Evolutionary conservation across 2,113 vertebrate species (phyloP), one percentile per base, ranked within the genome.

Genomic region (Myxocyprinus asiaticus): DNA sequence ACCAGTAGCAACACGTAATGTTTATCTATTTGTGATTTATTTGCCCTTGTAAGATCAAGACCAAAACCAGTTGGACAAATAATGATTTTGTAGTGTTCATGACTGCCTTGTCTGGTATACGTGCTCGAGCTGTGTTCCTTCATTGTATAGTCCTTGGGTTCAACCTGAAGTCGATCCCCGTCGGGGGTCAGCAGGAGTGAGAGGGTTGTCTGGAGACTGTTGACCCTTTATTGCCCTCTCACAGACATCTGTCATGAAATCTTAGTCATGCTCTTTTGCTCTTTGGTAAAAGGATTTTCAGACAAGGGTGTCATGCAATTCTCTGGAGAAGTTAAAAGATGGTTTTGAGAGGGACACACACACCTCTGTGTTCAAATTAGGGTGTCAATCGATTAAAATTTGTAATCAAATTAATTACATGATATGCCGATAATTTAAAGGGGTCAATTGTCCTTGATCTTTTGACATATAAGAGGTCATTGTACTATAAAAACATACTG

Each of bases 271-370:
- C 70, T 61, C 44, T 58, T 5, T 73, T 10, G 0, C 43, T 48
- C 9, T 61, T 61, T 73, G 70, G 42, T 73, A 15, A 10, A 56
- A 73, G 14, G 10, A 55, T 22, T 74, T 61, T 47, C 43, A 61
- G 44, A 71, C 56, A 12, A 58, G 33, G 11, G 33, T 33, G 53
- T 51, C 47, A 11, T 11, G 4, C 9, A 14, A 14, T 56, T n/a
- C 9, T 14, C 53, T 3, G 15, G 55, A 12, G 11, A 55, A 12
- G 11, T 55, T 10, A 53, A 17, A 70, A 56, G 68, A 44, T 56
- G 68, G 7, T 42, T 56, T 56, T 15, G 12, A 58, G 12, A 56
- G 33, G 33, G 11, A 68, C 10, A 42, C 48, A 42, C 48, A 48
- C 4, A 1, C 14, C 43, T 48, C n/a, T 67, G 45, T 67, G 44